Evolutionary conservation across 1,140 invertebrate species (phyloP), one percentile per base, ranked within the genome.

Genomic region (Papilio aristodemus): DNA sequence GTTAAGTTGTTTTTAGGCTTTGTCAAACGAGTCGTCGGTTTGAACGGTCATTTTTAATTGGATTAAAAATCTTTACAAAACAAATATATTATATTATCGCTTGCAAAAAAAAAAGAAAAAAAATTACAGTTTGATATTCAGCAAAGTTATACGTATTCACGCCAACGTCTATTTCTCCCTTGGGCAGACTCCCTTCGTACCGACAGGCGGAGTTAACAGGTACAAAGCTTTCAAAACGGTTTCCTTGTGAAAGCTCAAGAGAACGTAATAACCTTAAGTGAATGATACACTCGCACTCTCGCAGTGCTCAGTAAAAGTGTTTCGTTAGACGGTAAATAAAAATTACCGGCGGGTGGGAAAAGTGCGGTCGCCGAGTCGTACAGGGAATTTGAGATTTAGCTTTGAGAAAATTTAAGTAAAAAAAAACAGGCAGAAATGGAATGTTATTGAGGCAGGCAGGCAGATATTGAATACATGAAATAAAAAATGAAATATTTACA

Each of bases 191-290:
- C 8, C 17, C 46, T 50, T 50, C 46, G 17, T 50, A 50, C 19
- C 17, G 46, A 50, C 17, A 9, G 19, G 17, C 19, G 9, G 19
- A 50, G 46, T 22, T 22, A 19, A 17, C 46, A 50, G 46, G 46
- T 22, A 50, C 46, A 22, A 50, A 22, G 46, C 46, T 50, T 50
- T 50, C 46, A 22, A 50, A 50, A 22, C 19, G 19, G 17, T 50
- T 50, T 50, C 46, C 46, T 50, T 50, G 46, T 50, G 46, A 50
- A 50, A 50, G 46, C 46, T 50, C 46, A 50, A 50, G 46, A 50
- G 46, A 50, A 50, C 46, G 46, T 50, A 50, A 50, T 50, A 50
- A 50, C 46, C 46, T 50, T 50, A 50, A 50, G 46, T 50, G 46
- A 50, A 50, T 50, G 46, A 50, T 50, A 50, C 46, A 50, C 46